These are phyloP conservation scores for Pseudorasbora parva DNA, from an alignment of 2,113 vertebrate genomes.

Conservation along the genomic window DNA sequence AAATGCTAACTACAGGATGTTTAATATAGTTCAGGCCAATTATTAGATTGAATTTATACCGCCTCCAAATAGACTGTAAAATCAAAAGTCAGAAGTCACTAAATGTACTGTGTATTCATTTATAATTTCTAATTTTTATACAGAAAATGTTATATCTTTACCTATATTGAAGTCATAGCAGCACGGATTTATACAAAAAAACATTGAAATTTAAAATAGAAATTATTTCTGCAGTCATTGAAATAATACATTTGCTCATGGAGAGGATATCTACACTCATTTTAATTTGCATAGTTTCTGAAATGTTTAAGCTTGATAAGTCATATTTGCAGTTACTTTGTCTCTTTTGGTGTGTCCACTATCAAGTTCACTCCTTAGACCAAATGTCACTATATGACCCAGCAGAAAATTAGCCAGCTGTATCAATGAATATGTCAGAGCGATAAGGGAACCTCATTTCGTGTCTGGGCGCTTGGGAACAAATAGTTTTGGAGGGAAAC, in stretches of 20 bases:
- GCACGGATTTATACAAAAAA: background rate
- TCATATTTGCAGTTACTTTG: background rate
- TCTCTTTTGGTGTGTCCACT: background rate
- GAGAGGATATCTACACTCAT: background rate
- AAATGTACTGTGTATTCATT: background rate
- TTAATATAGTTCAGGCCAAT: too few species aligned
- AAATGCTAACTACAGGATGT: too few species aligned
- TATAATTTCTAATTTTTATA: background rate
- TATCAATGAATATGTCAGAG: constrained; percentile 18
- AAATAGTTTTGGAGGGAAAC: constrained; percentile 6
- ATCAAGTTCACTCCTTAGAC: background rate
- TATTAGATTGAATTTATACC: background rate
- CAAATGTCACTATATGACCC: background rate
- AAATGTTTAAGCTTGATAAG: background rate
- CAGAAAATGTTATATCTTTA: background rate
- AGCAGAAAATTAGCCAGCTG: background rate
- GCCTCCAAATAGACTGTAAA: background rate
- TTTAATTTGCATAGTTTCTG: background rate
- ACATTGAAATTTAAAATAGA: background rate
- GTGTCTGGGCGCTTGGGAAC: constrained; percentile 6
- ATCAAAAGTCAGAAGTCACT: background rate
- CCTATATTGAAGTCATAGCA: background rate
- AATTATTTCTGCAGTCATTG: background rate
- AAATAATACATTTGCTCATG: too few species aligned
- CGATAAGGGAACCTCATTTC: background rate